Evolutionary conservation across 2,797 vertebrate genomes (phyloP).

Genomic region (Acanthopagrus latus): DNA sequence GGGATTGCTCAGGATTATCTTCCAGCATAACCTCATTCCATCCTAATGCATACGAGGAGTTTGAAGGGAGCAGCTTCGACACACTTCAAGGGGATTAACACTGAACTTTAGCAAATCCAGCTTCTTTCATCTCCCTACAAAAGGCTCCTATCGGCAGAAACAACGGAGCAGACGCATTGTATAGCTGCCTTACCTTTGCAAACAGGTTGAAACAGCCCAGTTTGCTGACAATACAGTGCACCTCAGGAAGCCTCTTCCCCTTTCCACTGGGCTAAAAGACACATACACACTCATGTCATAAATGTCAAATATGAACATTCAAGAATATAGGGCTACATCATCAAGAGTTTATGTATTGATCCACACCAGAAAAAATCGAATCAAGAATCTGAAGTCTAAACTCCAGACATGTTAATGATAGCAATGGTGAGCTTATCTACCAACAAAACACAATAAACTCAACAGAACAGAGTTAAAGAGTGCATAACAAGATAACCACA

Average conservation of each 20-base stretch:
- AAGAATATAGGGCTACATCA: not conserved
- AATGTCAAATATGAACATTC: not conserved
- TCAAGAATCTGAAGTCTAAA: slow-evolving; percentile 24
- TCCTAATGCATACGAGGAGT: slow-evolving; percentile 27
- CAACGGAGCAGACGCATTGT: not conserved
- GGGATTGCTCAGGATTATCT: slow-evolving; percentile 50
- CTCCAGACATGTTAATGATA: slow-evolving; percentile 22
- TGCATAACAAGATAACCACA: not conserved
- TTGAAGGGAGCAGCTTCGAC: slow-evolving; percentile 27
- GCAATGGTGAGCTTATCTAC: not conserved
- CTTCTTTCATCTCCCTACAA: slow-evolving; percentile 28
- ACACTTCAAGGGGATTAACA: slow-evolving; percentile 44
- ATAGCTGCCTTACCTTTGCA: slow-evolving; percentile 91
- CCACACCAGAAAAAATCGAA: not conserved
- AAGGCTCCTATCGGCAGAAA: slow-evolving; percentile 12
- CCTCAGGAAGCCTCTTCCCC: slow-evolving; percentile 96
- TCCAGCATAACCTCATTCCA: slow-evolving; percentile 32
- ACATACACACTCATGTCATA: slow-evolving; percentile 50
- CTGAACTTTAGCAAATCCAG: slow-evolving; percentile 20
- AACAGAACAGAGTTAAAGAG: not conserved
- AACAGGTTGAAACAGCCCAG: slow-evolving; percentile 99
- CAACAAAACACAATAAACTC: slow-evolving; percentile 5
- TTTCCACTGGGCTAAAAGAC: slow-evolving; percentile 93
- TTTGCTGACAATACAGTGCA: slow-evolving; percentile 97
- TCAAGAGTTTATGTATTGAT: not conserved